Percentiles rank a stretch among this genome's conserved stretches.
Evolutionary conservation across 1,140 invertebrate genomes (phyloP).

Genomic region (Brachionus koreanus): DNA sequence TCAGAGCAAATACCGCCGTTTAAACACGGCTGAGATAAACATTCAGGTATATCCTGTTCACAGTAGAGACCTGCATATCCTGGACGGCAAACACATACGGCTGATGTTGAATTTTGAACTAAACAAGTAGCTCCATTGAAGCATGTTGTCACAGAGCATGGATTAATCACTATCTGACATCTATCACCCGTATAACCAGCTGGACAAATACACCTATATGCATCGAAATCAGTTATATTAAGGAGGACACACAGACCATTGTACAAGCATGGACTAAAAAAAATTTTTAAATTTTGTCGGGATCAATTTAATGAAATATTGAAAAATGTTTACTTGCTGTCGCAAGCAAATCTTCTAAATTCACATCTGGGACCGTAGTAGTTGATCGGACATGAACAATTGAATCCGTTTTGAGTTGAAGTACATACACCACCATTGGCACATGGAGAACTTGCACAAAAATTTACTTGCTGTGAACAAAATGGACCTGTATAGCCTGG

Average conservation of each 20-base stretch:
- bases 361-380: slow-evolving; percentile 45
- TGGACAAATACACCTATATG: slow-evolving; percentile 47
- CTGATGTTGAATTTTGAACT: slow-evolving; percentile 28
- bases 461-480: slow-evolving; percentile 85
- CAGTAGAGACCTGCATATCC: slow-evolving; percentile 38
- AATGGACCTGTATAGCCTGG: slow-evolving; percentile 49
- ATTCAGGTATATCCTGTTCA: slow-evolving; percentile 35
- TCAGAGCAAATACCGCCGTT: slow-evolving; percentile 43
- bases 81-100: slow-evolving; percentile 13
- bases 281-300: neutral
- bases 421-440: slow-evolving; percentile 46
- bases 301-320: neutral
- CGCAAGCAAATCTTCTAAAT: slow-evolving; percentile 29
- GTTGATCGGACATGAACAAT: slow-evolving; percentile 42
- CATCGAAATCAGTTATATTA: neutral
- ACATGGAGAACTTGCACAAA: slow-evolving; percentile 83
- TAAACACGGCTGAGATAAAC: slow-evolving; percentile 38
- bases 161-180: slow-evolving; percentile 46
- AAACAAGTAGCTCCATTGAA: slow-evolving; percentile 32
- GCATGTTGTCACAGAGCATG: slow-evolving; percentile 46
- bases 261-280: slow-evolving; percentile 25
- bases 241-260: neutral
- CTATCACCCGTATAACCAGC: slow-evolving; percentile 42
- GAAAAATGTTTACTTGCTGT: slow-evolving; percentile 5
- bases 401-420: slow-evolving; percentile 49